Evolutionary conservation across 2,888 invertebrate species (phyloP).

Genomic region (Fabriciana adippe): DNA sequence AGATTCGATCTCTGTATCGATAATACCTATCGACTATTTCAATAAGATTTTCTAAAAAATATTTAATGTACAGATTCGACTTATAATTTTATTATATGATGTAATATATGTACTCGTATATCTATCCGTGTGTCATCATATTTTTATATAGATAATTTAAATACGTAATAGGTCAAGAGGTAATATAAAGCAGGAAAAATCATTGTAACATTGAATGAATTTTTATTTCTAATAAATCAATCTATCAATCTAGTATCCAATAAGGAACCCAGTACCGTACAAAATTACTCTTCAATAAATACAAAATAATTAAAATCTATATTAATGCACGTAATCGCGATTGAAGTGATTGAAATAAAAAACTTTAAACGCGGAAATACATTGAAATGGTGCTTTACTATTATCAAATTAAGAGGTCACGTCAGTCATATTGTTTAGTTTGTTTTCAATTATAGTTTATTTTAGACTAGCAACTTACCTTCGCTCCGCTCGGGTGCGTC

Average conservation of each 20-base stretch:
- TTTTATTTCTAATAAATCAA: too few relatives aligned
- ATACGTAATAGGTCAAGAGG: too few relatives aligned
- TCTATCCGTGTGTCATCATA: too few relatives aligned
- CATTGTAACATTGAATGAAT: not conserved
- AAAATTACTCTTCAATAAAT: slow-evolving; percentile 2
- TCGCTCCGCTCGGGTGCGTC: too few relatives aligned
- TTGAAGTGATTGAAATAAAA: slow-evolving; percentile 15
- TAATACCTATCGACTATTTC: too few relatives aligned
- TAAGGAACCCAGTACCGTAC: slow-evolving; percentile 11
- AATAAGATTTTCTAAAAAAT: too few relatives aligned
- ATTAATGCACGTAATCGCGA: slow-evolving; percentile 17
- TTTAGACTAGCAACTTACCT: too few relatives aligned
- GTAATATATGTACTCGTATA: too few relatives aligned
- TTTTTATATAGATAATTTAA: too few relatives aligned
- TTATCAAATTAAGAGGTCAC: slow-evolving; percentile 20
- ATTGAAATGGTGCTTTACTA: slow-evolving; percentile 8
- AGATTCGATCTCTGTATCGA: too few relatives aligned
- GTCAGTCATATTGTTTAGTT: slow-evolving; percentile 1
- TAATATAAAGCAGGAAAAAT: not conserved
- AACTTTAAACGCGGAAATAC: slow-evolving; percentile 21
- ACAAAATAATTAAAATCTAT: slow-evolving; percentile 10
- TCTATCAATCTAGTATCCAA: not conserved
- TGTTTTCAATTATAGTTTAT: not conserved
- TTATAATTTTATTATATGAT: too few relatives aligned
- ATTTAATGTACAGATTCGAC: too few relatives aligned